Base-by-base conservation (phyloP, 2,113 vertebrate species). In the Gymnobelideus leadbeateri region DNA sequence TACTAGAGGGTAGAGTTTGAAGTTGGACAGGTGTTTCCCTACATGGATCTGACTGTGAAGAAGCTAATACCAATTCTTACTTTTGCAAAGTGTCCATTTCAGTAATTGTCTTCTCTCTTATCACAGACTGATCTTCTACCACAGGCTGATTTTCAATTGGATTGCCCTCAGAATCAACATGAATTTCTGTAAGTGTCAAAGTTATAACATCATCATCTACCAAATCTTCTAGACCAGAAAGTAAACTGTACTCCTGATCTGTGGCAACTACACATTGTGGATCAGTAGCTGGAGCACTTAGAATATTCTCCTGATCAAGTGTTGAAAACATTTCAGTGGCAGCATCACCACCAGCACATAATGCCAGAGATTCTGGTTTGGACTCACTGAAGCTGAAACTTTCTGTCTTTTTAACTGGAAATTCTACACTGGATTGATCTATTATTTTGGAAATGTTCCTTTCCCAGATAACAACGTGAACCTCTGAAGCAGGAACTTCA, bases 401-500 rank as follows among this genome's bases (percentile, higher is more conserved):
- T 19, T 57, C 92, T 10, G 3, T 51, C 92, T 95, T 97, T 96
- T 91, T 54, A 93, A 50, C 96, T 6, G 91, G 96, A 9, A 94
- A 43, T 89, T 92, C 91, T 94, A 93, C 37, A 91, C 94, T 57
- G 51, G 47, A 55, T 92, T 97, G 46, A 98, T 95, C 94, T 94
- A 96, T 77, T 51, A 91, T 46, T 46, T 9, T 51, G 23, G 91
- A 94, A 61, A 52, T 53, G 84, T 98, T 98, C 89, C 96, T 98
- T 97, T 99, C 99, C 99, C 99, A 99, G 94, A 99, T 99, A 93
- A 99, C 98, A 25, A 99, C 96, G 95, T 99, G 99, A 92, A 99
- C 98, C 95, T 99, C 99, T 51, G 98, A 98, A 89, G 99, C 96
- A 7, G 98, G 98, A 94, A 99, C 98, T 28, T 98, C 97, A 91